Conservation (phyloP, 2,888 invertebrate genomes). For the Atethmia centrago region DNA sequence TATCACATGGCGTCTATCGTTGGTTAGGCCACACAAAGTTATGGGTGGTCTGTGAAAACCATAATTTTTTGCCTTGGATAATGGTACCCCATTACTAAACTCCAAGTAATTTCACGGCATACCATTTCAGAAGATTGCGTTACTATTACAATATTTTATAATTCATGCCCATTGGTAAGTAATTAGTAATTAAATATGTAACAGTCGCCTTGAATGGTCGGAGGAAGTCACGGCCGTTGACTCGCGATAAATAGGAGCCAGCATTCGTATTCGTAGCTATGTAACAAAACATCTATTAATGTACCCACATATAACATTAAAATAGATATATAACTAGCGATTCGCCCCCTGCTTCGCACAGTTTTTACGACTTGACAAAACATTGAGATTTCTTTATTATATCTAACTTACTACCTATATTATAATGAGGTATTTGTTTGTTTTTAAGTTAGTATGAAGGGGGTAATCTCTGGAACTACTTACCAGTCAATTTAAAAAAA, state of each 20-base stretch:
- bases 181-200: constrained; percentile 57
- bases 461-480: too few relatives aligned
- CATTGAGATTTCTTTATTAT: too few relatives aligned
- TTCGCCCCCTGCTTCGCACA: too few relatives aligned
- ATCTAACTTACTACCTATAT: too few relatives aligned
- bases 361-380: too few relatives aligned
- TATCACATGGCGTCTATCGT: too few relatives aligned
- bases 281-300: constrained; percentile 22
- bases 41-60: too few relatives aligned
- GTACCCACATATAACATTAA: neutral
- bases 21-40: too few relatives aligned
- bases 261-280: constrained; percentile 13
- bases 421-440: too few relatives aligned
- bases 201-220: constrained; percentile 67
- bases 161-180: constrained; percentile 31
- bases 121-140: constrained; percentile 24
- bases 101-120: neutral
- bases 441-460: too few relatives aligned
- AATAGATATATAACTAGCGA: neutral
- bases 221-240: constrained; percentile 78
- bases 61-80: too few relatives aligned
- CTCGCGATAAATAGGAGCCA: constrained; percentile 69
- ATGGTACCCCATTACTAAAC: constrained; percentile 8
- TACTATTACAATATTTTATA: constrained; percentile 19
- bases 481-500: too few relatives aligned